Base-by-base conservation (phyloP, 64 coral and sea anemone species). In the Stichodactyla helianthus region DNA sequence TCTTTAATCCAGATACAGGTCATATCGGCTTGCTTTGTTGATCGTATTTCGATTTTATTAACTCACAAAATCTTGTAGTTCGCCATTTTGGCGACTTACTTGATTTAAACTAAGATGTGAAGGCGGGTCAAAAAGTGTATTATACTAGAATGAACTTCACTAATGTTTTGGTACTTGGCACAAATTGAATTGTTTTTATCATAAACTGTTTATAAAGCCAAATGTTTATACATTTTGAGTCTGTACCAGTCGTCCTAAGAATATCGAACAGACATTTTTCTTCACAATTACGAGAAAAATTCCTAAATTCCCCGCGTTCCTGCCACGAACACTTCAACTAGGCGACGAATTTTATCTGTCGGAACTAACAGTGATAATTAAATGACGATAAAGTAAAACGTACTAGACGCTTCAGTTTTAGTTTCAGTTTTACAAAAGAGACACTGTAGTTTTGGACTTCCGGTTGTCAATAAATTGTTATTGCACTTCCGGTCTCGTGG, bases 381-480 rank as follows among this genome's bases (percentile, higher is more conserved):
- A 74, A 74, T 23, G 2, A 74, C 68, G 68, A 74, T 74, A 74
- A 74, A 74, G 68, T 31, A 74, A 68, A 74, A 7, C 13, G 10
- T 3, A 74, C 22, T 74, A 74, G 68, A 74, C 25, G 25, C 68
- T 31, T 74, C 23, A 26, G 20, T 27, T 26, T 9, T 65, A 5
- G 18, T n/a, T n/a, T n/a, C n/a, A n/a, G n/a, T n/a, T n/a, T n/a
- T n/a, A 74, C 68, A 74, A 23, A 74, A 74, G 11, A 13, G 25
- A 74, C 26, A 74, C 8, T 74, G 25, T 74, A 74, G 68, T n/a
- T 74, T 31, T 81, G 27, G 19, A 84, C 57, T 84, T 84, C 83
- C 83, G 83, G 83, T 62, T 84, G 83, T 84, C 83, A 63, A 31
- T 63, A 84, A 54, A 55, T 63, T 62, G 83, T 84, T 84, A 84